Evolutionary conservation across 2,888 invertebrate genomes (phyloP).

Genomic region (Sphinx pinastri): DNA sequence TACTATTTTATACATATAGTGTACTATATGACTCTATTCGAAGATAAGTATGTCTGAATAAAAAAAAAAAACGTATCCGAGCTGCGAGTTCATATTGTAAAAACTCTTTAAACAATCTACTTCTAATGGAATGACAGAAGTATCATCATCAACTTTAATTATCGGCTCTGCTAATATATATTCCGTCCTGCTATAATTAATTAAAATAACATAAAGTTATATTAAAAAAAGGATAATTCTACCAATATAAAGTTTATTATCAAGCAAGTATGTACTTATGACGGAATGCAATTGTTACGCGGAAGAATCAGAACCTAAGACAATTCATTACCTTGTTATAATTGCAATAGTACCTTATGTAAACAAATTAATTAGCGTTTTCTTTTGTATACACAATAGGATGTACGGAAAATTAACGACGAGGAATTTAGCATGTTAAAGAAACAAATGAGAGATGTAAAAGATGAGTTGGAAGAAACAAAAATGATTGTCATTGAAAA

Average conservation of each 20-base stretch:
- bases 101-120: too few relatives aligned
- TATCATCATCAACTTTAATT: too few relatives aligned
- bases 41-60: too few relatives aligned
- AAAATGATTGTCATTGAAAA: constrained; percentile 63
- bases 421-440: constrained; percentile 61
- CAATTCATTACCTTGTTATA: constrained; percentile 2
- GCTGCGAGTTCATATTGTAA: too few relatives aligned
- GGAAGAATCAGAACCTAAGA: constrained; percentile 6
- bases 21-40: too few relatives aligned
- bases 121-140: too few relatives aligned
- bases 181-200: too few relatives aligned
- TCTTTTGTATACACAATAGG: constrained; percentile 46
- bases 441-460: constrained; percentile 60
- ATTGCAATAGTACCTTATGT: constrained; percentile 2
- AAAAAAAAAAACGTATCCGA: too few relatives aligned
- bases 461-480: constrained; percentile 68
- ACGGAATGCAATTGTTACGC: neutral
- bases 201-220: too few relatives aligned
- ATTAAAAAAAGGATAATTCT: too few relatives aligned
- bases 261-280: neutral
- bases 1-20: too few relatives aligned
- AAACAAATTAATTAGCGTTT: constrained; percentile 16
- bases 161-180: too few relatives aligned
- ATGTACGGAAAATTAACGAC: constrained; percentile 52
- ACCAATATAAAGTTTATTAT: neutral